Evolutionary conservation across 2,888 invertebrate genomes (phyloP), one percentile per base, ranked within the genome.

Genomic region (Caenorhabditis auriculariae): DNA sequence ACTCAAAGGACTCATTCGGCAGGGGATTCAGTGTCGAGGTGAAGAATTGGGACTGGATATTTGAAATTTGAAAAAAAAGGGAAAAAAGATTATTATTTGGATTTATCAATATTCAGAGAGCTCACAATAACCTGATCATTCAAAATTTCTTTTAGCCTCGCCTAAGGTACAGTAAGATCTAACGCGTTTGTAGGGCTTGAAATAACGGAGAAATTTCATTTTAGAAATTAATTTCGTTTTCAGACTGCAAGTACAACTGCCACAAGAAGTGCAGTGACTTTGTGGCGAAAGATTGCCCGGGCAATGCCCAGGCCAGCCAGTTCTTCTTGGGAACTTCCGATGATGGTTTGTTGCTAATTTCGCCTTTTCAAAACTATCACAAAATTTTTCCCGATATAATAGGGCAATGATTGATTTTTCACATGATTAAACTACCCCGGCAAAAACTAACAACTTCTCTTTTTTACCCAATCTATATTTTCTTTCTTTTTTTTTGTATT

Each of bases 1-100:
- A 76, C 87, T 98, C 66, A 90, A 90, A 72, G 96, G 96, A 0
- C 86, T 96, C 47, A 93, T 95, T 85, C 76, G 85, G 37, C 95
- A 96, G 85, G 96, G 96, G 55, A 85, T 93, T 75, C 96, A 96
- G 84, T 98, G 98, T 84, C 89, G 90, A 83, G 96, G 85, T 85
- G 57, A 17, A 43, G 19, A 26, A 26, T 27, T 46, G 37, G 17
- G 12, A 17, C 35, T 23, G 43, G 43, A 9, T 19, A 51, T 6
- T 43, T 28, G 17, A n/a, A n/a, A n/a, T n/a, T n/a, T n/a, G n/a
- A n/a, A n/a, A n/a, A n/a, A n/a, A n/a, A n/a, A n/a, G n/a, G n/a
- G n/a, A n/a, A n/a, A n/a, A n/a, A n/a, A n/a, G n/a, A n/a, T n/a
- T n/a, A n/a, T n/a, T n/a, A n/a, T n/a, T n/a, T n/a, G n/a, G n/a